phyloP scores from a whole-genome alignment of 2,797 vertebrate genomes.

The Rhincodon typus region DNA sequence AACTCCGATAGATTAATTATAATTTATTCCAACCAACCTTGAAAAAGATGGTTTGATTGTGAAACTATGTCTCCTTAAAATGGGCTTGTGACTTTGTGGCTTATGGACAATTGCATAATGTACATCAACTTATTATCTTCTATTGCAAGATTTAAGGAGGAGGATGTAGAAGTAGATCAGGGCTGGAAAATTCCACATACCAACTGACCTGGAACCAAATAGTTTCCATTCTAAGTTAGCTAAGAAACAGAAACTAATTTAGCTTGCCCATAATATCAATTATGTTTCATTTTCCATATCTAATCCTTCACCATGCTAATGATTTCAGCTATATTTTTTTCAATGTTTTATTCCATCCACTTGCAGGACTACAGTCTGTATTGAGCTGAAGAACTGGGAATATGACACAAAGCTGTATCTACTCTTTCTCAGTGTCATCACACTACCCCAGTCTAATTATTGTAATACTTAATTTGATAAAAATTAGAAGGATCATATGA shows the following conservation, averaged over 20 bases:
- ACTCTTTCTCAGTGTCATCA: no score
- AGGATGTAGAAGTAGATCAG: not conserved
- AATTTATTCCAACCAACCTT: not conserved
- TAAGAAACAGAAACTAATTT: not conserved
- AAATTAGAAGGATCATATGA: no score
- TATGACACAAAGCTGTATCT: no score
- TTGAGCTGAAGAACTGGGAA: no score
- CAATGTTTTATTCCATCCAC: not conserved
- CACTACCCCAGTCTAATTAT: no score
- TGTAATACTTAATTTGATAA: no score
- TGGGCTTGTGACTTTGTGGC: not conserved
- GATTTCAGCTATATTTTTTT: no score
- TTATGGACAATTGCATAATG: not conserved
- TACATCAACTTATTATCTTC: not conserved
- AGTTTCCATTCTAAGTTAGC: not conserved
- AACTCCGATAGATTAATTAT: not conserved
- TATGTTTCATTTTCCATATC: not conserved
- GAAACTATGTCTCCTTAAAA: not conserved
- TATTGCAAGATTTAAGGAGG: not conserved
- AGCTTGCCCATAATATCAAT: not conserved
- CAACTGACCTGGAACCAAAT: not conserved
- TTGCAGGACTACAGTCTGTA: not conserved
- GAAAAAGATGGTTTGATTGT: not conserved
- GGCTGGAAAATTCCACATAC: slow-evolving; percentile 6
- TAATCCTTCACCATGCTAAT: not conserved